Percentiles rank a stretch among this genome's conserved stretches.
Conservation (phyloP, 2,797 vertebrate species). For the Sebastes ruberrimus region DNA sequence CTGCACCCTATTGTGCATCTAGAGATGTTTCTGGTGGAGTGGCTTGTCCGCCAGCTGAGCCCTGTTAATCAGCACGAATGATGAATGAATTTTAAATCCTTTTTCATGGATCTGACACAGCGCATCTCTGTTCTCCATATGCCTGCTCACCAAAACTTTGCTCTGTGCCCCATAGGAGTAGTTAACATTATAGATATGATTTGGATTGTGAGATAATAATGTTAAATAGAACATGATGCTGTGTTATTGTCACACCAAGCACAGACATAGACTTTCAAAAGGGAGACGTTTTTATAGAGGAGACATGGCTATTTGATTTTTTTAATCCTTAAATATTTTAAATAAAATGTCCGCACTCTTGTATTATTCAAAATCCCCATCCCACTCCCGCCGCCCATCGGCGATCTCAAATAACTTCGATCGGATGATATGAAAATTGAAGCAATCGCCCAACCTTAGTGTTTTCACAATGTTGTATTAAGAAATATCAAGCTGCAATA, state of each 20-base stretch:
- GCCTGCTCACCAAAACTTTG: not conserved
- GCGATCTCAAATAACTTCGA: too few relatives aligned
- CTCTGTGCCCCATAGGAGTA: not conserved
- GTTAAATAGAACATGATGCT: not conserved
- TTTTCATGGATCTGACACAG: not conserved
- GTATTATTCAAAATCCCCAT: too few relatives aligned
- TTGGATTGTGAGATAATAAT: not conserved
- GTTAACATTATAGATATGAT: not conserved
- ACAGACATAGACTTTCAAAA: not conserved
- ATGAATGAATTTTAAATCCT: not conserved
- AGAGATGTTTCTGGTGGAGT: too few relatives aligned
- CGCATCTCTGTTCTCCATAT: too few relatives aligned
- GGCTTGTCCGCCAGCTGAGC: too few relatives aligned
- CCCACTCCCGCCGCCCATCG: too few relatives aligned
- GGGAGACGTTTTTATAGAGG: not conserved
- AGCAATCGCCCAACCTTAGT: too few relatives aligned
- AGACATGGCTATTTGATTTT: not conserved
- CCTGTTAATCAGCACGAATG: too few relatives aligned
- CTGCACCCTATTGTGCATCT: too few relatives aligned
- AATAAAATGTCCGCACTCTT: too few relatives aligned
- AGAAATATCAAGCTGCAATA: not conserved
- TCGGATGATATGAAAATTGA: too few relatives aligned
- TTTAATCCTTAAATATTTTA: not conserved
- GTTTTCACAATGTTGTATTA: too few relatives aligned
- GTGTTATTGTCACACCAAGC: not conserved